Conservation (phyloP, 2,888 invertebrate genomes). For the Phymatocera aterrima region DNA sequence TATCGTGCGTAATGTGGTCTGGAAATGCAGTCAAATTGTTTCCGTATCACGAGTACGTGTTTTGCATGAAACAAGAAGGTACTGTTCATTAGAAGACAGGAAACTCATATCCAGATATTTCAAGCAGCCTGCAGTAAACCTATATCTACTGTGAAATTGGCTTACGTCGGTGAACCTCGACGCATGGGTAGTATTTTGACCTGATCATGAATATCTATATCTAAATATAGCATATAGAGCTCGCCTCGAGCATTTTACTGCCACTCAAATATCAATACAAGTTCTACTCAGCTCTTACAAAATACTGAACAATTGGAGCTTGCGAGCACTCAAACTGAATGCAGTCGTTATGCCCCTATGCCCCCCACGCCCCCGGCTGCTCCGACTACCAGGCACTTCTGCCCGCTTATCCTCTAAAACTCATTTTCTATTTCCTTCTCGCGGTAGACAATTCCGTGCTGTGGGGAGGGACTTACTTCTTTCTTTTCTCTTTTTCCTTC, state of each 20-base stretch:
- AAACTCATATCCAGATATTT: too few species aligned
- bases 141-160: too few species aligned
- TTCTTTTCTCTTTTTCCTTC: not conserved
- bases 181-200: too few species aligned
- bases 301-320: slow-evolving; percentile 54
- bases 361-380: slow-evolving; percentile 14
- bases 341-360: slow-evolving; percentile 61
- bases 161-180: not conserved
- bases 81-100: too few species aligned
- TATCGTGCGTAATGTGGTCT: too few species aligned
- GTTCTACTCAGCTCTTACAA: slow-evolving; percentile 54
- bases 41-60: too few species aligned
- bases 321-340: slow-evolving; percentile 62
- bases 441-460: slow-evolving; percentile 28
- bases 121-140: too few species aligned
- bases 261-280: slow-evolving; percentile 63
- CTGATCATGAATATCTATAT: not conserved
- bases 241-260: slow-evolving; percentile 26
- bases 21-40: too few species aligned
- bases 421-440: slow-evolving; percentile 51
- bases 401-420: slow-evolving; percentile 43
- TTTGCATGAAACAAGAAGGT: too few species aligned
- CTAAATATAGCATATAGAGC: not conserved
- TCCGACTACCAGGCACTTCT: slow-evolving; percentile 34
- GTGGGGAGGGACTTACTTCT: not conserved